Conservation (phyloP, 2,113 vertebrate genomes). For the Bubo bubo region DNA sequence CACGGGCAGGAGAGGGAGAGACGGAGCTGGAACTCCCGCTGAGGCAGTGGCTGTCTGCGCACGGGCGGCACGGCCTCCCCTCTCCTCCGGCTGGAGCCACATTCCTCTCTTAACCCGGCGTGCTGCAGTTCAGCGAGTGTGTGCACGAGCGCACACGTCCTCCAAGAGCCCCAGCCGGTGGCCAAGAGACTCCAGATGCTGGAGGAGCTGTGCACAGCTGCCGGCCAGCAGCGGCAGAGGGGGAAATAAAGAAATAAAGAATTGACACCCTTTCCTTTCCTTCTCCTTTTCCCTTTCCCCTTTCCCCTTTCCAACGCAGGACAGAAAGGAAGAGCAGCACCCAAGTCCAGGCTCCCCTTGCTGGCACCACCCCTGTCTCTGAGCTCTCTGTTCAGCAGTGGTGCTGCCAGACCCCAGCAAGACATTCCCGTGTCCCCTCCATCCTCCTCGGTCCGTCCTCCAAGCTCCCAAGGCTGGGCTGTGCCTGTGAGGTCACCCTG, state of each 20-base stretch:
- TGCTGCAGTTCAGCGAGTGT: background rate
- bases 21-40: background rate
- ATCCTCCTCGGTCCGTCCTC: background rate
- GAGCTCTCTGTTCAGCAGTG: background rate
- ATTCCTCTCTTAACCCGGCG: background rate
- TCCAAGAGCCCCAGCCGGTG: slow-evolving; percentile 39
- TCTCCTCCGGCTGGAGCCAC: background rate
- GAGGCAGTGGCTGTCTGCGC: background rate
- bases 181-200: slow-evolving; percentile 63
- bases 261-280: background rate
- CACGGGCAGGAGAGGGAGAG: background rate
- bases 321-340: background rate
- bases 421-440: background rate
- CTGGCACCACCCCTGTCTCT: background rate
- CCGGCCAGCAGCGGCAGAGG: slow-evolving; percentile 7
- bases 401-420: background rate
- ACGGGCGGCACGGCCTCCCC: background rate
- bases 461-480: background rate
- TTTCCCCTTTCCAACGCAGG: background rate
- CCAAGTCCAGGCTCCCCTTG: background rate
- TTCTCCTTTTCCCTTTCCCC: background rate
- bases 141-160: background rate
- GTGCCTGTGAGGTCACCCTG: accelerated
- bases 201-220: slow-evolving; percentile 52
- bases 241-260: slow-evolving; percentile 15